Evolutionary conservation across 2,888 invertebrate species (phyloP), one percentile per base, ranked within the genome.

Genomic region (Diaprepes abbreviatus): DNA sequence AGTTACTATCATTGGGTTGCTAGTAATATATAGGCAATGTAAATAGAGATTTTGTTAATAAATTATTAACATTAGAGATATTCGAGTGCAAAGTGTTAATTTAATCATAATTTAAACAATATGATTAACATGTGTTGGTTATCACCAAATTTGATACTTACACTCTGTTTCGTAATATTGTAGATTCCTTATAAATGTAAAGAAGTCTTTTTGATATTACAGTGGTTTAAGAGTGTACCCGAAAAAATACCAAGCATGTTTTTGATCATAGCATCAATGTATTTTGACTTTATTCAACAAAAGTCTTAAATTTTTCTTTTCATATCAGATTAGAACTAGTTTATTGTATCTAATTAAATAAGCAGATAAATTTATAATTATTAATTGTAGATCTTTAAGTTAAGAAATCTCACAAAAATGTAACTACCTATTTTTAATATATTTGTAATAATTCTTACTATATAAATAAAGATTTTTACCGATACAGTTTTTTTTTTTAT

Each of bases 1-100:
- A 85, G 86, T 79, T 82, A 86, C 73, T 89, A 88, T 83, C 89
- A 90, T 80, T 86, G 88, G 83, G 79, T 83, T 76, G 83, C 85
- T 82, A 72, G 35, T 16, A 38, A 45, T 16, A 55, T 50, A 28
- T 50, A 50, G 48, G 7, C 28, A 28, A 3, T 14, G 14, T 38
- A 14, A 1, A 35, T 35, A n/a, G 3, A 35, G 3, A n/a, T 2
- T 35, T 35, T 35, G 35, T n/a, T 1, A 35, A 24, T 24, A 24
- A 24, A 3, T 24, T 24, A 24, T 5, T 24, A 24, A 24, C 5
- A n/a, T n/a, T n/a, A n/a, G n/a, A n/a, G n/a, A n/a, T 24, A 24
- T 24, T 24, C 24, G 3, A 5, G 24, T 24, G 24, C 24, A 24
- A 5, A 24, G 5, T 24, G 24, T 5, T 24, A 24, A 24, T 24